These are phyloP conservation scores for Grallaria varia DNA, from an alignment of 2,113 vertebrate species.

Conservation along the genomic window DNA sequence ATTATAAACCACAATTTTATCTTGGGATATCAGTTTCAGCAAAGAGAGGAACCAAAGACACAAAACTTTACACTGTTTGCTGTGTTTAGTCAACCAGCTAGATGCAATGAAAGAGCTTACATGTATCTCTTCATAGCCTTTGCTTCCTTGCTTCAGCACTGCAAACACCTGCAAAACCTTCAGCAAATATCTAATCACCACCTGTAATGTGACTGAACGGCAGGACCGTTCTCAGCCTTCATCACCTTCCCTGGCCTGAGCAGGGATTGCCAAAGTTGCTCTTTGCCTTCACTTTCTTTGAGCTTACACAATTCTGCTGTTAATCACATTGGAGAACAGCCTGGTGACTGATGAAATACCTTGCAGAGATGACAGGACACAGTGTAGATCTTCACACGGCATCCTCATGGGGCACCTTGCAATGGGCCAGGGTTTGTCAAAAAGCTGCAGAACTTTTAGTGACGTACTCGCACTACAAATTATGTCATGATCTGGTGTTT, in stretches of 20 bases:
- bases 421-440: not conserved
- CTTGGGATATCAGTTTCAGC: not conserved
- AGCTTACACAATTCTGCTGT: constrained; percentile 47
- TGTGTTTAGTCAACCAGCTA: not conserved
- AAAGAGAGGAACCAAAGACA: not conserved
- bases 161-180: constrained; percentile 16
- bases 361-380: constrained; percentile 6
- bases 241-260: not conserved
- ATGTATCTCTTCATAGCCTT: not conserved
- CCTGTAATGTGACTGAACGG: not conserved
- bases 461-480: not conserved
- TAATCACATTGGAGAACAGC: constrained; percentile 44
- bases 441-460: not conserved
- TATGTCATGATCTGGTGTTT: not conserved
- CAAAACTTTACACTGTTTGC: not conserved
- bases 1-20: not conserved
- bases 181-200: constrained; percentile 21
- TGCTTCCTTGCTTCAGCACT: not conserved
- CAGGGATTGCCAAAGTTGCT: constrained; percentile 56
- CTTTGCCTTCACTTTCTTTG: constrained; percentile 67
- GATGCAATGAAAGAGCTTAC: not conserved
- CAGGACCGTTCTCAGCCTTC: not conserved
- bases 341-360: constrained; percentile 59
- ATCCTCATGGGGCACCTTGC: not conserved
- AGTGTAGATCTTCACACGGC: not conserved